Percentiles rank a stretch among this genome's conserved stretches.
Conservation (phyloP, 2,888 invertebrate species). For the Amblyjoppa fuscipennis region DNA sequence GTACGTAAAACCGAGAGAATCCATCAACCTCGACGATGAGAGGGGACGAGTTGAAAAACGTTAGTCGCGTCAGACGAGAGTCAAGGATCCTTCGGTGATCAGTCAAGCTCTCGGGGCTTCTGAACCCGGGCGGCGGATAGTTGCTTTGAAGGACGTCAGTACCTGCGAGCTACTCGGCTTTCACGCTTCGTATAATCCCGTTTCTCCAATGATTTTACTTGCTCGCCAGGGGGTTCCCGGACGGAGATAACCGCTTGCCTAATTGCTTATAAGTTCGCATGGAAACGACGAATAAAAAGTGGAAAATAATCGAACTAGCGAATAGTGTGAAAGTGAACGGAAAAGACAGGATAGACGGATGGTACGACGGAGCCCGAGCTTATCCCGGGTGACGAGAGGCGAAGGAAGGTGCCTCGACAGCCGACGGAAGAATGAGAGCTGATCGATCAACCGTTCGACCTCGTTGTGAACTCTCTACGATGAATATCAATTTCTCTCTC, state of each 20-base stretch:
- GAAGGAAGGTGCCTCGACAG: neutral
- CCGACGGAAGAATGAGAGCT: constrained; percentile 17
- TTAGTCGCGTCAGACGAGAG: constrained; percentile 19
- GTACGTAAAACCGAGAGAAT: constrained; percentile 14
- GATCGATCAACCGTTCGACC: constrained; percentile 49
- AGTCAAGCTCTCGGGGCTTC: constrained; percentile 43
- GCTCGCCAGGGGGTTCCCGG: neutral
- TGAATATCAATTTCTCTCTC: constrained; percentile 47
- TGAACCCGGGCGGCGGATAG: constrained; percentile 3
- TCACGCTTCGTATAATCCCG: constrained; percentile 21
- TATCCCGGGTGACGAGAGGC: constrained; percentile 4
- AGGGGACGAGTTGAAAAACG: neutral
- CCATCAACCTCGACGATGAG: constrained; percentile 31
- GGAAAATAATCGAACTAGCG: neutral
- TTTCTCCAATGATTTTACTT: neutral
- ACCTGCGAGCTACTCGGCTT: constrained; percentile 16
- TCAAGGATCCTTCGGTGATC: constrained; percentile 53
- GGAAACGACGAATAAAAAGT: constrained; percentile 4
- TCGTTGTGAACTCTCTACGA: constrained; percentile 36
- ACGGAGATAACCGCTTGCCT: constrained; percentile 2
- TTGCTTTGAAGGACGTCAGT: constrained; percentile 32
- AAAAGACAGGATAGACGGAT: neutral
- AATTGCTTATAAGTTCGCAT: neutral
- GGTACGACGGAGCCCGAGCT: constrained; percentile 4
- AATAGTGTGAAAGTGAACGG: neutral